A percentile compares a stretch with the other conserved stretches of the same genome.
Conservation (phyloP, 2,797 vertebrate genomes). For the Urocyon cinereoargenteus region DNA sequence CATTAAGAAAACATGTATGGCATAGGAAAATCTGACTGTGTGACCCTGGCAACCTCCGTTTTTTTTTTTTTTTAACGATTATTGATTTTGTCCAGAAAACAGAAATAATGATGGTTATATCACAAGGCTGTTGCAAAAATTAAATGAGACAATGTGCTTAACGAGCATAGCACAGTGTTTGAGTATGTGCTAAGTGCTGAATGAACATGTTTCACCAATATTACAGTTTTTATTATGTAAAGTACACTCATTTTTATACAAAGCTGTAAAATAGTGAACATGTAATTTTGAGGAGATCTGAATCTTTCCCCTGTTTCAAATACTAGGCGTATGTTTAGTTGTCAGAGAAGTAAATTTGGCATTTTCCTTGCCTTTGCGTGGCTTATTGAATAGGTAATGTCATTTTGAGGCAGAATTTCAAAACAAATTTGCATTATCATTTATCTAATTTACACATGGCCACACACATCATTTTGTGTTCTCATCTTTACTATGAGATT, state of each 20-base stretch:
- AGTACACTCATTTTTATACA: background rate
- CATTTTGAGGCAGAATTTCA: slow-evolving; percentile 22
- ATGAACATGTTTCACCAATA: background rate
- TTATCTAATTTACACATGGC: slow-evolving; percentile 5
- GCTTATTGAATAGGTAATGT: slow-evolving; percentile 8
- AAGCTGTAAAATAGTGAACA: background rate
- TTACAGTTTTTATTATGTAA: background rate
- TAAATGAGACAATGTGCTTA: background rate
- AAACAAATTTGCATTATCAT: background rate
- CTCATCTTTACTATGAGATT: slow-evolving; percentile 11
- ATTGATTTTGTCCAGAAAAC: background rate
- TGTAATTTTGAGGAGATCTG: background rate
- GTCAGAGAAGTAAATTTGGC: background rate
- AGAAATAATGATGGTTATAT: background rate
- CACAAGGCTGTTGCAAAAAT: background rate
- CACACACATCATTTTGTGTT: background rate
- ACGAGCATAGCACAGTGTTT: background rate
- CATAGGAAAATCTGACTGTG: background rate
- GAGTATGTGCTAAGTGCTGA: background rate
- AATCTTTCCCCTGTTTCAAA: background rate
- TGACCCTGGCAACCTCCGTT: background rate
- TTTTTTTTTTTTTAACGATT: background rate
- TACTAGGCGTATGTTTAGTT: background rate
- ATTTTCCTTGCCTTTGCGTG: slow-evolving; percentile 43
- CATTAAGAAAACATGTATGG: background rate